Conservation (phyloP, 2,888 invertebrate genomes). For the Amblyteles armatorius region DNA sequence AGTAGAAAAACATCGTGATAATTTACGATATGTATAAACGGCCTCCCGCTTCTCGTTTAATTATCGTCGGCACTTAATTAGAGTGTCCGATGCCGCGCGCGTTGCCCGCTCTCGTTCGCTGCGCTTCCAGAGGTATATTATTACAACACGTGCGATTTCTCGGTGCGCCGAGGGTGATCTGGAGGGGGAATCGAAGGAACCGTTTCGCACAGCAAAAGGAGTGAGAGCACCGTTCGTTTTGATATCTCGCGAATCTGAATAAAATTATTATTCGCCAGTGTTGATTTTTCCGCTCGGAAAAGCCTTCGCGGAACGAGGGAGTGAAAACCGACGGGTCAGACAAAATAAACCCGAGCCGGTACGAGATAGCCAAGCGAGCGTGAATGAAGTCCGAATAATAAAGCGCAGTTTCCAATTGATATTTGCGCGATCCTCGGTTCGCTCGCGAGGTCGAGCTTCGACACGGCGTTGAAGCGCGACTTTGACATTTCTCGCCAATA, state of each 20-base stretch:
- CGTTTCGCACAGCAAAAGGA: constrained; percentile 28
- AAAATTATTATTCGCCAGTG: constrained; percentile 78
- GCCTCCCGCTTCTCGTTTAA: constrained; percentile 55
- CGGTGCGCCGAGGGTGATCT: constrained; percentile 35
- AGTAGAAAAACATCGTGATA: constrained; percentile 47
- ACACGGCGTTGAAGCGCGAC: constrained; percentile 70
- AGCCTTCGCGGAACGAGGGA: constrained; percentile 23
- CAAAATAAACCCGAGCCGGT: constrained; percentile 38
- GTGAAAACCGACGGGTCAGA: constrained; percentile 59
- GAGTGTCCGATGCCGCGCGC: constrained; percentile 55
- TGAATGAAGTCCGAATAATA: constrained; percentile 21
- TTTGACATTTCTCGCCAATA: constrained; percentile 68
- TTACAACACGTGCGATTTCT: constrained; percentile 64
- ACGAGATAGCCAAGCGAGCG: constrained; percentile 25
- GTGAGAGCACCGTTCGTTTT: constrained; percentile 63
- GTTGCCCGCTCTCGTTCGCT: constrained; percentile 20
- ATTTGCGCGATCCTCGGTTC: constrained; percentile 1
- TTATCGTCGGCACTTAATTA: constrained; percentile 67
- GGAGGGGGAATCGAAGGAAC: constrained; percentile 10
- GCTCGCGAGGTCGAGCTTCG: constrained; percentile 16
- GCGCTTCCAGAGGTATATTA: constrained; percentile 42
- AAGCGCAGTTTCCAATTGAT: constrained; percentile 3
- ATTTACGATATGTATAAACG: constrained; percentile 66
- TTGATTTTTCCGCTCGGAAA: constrained; percentile 80
- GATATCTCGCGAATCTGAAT: constrained; percentile 81